Evolutionary conservation across 2,113 vertebrate species (phyloP).

Genomic region (Gasterosteus nipponicus): DNA sequence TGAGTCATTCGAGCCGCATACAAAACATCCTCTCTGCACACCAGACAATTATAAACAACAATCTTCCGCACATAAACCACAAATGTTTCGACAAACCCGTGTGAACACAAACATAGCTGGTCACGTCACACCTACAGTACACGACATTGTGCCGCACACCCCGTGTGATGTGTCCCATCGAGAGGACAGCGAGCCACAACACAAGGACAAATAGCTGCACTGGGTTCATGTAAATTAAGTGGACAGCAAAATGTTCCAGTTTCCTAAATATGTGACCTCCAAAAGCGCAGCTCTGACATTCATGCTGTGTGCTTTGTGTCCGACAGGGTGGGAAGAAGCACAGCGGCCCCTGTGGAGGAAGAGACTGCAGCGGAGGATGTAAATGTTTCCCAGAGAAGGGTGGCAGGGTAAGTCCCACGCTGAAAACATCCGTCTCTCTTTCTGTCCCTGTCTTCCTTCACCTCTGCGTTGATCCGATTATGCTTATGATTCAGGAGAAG

Average conservation of each 20-base stretch:
- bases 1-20: conserved; percentile 59
- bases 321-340: conserved; percentile 91
- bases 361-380: conserved; percentile 96
- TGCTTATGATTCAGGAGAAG: conserved; percentile 5
- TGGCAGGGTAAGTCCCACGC: conserved; percentile 87
- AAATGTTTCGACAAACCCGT: conserved; percentile 32
- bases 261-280: conserved; percentile 9
- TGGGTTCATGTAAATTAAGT: conserved; percentile 14
- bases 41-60: conserved; percentile 28
- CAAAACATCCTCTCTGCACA: conserved; percentile 44
- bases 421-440: conserved; percentile 46
- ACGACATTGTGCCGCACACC: conserved; percentile 9
- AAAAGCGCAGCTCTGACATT: conserved; percentile 7
- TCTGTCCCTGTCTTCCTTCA: not conserved
- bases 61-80: conserved; percentile 35
- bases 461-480: not conserved
- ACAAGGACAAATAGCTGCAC: not conserved
- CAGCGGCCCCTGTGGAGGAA: conserved; percentile 89
- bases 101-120: conserved; percentile 47
- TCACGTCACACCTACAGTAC: conserved; percentile 48
- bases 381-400: conserved; percentile 97
- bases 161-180: not conserved
- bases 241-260: not conserved
- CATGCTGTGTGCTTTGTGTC: conserved; percentile 55
- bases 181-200: not conserved